Evolutionary conservation across 2,888 invertebrate genomes (phyloP), one percentile per base, ranked within the genome.

Genomic region (Drosophila borborema): DNA sequence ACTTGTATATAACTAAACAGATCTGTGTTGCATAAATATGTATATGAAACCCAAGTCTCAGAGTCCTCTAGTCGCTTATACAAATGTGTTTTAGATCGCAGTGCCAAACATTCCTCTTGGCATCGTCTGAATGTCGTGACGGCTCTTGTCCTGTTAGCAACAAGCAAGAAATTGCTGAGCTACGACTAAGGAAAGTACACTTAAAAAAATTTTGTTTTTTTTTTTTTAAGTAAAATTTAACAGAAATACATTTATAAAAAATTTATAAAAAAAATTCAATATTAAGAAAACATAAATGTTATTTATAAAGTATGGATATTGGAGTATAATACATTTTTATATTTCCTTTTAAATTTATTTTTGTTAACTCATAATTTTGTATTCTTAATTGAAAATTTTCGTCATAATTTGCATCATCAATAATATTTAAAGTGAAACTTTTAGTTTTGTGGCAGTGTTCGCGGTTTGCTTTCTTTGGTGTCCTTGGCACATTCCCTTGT

Each of bases 81-180:
- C 58, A 76, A 80, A 73, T 73, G 70, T 73, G 63, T 77, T 66
- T 60, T 34, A 67, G 71, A 72, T 68, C 63, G 64, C 63, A 69
- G 73, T 76, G 76, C 74, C 79, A 84, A 76, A 63, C 71, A 73
- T 67, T 54, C 67, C 72, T 65, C 65, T 74, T 72, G 80, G 66
- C 53, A 72, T 72, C 60, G 45, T 62, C 18, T 66, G 62, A 69
- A 67, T 72, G 81, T 82, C 48, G 54, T 74, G 56, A 77, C 74
- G 67, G 69, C 55, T 64, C 64, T 60, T 51, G 69, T 74, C 46
- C 55, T 72, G 75, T 68, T 76, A 70, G 82, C 82, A 80, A 80
- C 80, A 81, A 79, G 82, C 82, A 48, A 49, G 67, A 82, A 81
- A 71, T 76, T 76, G 80, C 73, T 81, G 68, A 81, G 80, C 72